Evolutionary conservation across 1,140 invertebrate species (phyloP), one percentile per base, ranked within the genome.

Genomic region (Phocides pigmalion): DNA sequence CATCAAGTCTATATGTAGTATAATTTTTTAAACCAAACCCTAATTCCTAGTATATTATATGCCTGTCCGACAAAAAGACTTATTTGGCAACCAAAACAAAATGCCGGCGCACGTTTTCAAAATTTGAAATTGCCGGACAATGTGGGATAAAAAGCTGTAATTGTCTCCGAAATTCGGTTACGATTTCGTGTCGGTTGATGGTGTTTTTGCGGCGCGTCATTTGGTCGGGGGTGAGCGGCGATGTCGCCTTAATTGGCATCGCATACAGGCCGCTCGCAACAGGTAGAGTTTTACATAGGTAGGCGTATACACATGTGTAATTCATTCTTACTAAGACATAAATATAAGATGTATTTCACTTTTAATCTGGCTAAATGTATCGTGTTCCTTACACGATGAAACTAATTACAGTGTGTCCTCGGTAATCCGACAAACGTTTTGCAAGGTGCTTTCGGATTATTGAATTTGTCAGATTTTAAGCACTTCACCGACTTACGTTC

Each of bases 61-160:
- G 17, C 8, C 37, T 49, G 12, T 49, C 35, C n/a, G 58, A n/a
- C n/a, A 56, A 64, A 61, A 62, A 61, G 12, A 15, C 14, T 19
- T 50, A 62, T 63, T 59, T 64, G n/a, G 42, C 16, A 39, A 61
- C 41, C 47, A 56, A 66, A 71, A 67, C 62, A 62, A 58, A 64
- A 53, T 51, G 63, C 19, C 56, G 61, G 39, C 46, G 54, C 39
- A 19, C 20, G 51, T 72, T 72, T 69, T 75, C 64, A 51, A 62
- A 44, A 44, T 39, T 62, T 62, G 67, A 73, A 73, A 73, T 73
- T 77, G 71, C 70, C 66, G 63, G 67, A 70, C 64, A 68, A 62
- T 68, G 62, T 66, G 35, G 53, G 64, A 56, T 70, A 84, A 84
- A 82, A 84, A 81, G 68, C 76, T 68, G 74, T 82, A 82, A 84